Percentiles rank a stretch among this genome's conserved stretches.
Conservation (phyloP, 2,797 vertebrate genomes). For the Girardinus metallicus region DNA sequence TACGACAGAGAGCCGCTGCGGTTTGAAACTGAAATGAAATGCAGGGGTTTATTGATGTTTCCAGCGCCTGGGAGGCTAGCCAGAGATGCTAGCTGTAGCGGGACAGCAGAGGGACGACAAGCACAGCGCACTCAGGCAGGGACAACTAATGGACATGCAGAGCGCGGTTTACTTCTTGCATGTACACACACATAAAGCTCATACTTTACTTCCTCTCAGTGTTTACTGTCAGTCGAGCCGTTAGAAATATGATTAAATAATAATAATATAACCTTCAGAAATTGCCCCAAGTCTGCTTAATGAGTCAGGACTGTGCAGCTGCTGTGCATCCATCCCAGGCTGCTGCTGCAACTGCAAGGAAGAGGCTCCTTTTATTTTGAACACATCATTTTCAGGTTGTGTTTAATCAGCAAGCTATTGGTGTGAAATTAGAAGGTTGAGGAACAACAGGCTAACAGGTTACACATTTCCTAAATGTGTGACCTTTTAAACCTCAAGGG, state of each 20-base stretch:
- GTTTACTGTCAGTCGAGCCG: not conserved
- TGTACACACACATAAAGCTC: not conserved
- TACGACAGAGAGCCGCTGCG: not conserved
- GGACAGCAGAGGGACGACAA: conserved; percentile 66
- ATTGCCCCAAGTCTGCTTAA: conserved; percentile 7
- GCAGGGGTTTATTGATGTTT: conserved; percentile 41
- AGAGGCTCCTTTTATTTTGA: not conserved
- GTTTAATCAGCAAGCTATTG: not conserved
- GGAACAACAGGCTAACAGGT: not conserved
- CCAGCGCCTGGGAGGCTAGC: conserved; percentile 58
- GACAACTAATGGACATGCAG: conserved; percentile 15
- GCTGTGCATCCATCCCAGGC: conserved; percentile 24
- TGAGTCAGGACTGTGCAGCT: conserved; percentile 37
- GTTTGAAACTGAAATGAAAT: conserved; percentile 31
- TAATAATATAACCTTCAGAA: conserved; percentile 20
- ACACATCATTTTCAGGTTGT: not conserved
- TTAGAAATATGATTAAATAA: not conserved
- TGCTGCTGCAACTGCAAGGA: not conserved
- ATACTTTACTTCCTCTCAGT: not conserved
- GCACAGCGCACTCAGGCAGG: conserved; percentile 31
- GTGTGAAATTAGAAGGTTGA: not conserved
- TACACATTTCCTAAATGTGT: not conserved
- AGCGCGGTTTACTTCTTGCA: not conserved
- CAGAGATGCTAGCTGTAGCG: conserved; percentile 68
- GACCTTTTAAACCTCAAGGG: no score